Evolutionary conservation across 23 tunicate species (phyloP).

Genomic region (Botrylloides violaceus): DNA sequence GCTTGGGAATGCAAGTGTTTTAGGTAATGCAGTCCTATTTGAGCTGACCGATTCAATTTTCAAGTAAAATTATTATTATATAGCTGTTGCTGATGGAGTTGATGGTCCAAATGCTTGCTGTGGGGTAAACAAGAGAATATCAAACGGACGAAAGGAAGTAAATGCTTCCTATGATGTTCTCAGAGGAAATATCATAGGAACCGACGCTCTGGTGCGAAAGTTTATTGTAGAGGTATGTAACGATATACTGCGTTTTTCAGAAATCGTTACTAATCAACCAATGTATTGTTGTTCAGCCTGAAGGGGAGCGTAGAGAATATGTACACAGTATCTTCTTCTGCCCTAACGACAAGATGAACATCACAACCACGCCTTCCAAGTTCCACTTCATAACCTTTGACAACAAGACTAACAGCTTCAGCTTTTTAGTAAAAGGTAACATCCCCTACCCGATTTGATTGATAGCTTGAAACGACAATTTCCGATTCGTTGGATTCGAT

Average conservation of each 20-base stretch:
- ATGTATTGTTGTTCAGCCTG: constrained; percentile 29
- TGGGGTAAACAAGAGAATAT: background rate
- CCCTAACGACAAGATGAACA: constrained; percentile 87
- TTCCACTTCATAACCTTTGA: constrained; percentile 59
- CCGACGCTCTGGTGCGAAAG: constrained; percentile 30
- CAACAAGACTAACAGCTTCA: constrained; percentile 37
- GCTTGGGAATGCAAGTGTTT: constrained; percentile 45
- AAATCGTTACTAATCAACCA: too few species aligned
- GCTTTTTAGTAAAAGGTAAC: constrained; percentile 63
- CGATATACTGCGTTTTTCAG: too few species aligned
- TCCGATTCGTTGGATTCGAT: background rate
- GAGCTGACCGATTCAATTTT: background rate
- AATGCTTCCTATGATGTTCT: background rate
- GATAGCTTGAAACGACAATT: background rate
- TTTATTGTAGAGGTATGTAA: constrained; percentile 38
- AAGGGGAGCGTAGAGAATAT: constrained; percentile 76
- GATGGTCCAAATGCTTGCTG: constrained; percentile 10
- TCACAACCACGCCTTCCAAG: constrained; percentile 51
- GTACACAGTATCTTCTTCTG: constrained; percentile 90
- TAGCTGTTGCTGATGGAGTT: constrained; percentile 16
- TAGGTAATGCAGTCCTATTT: constrained; percentile 27
- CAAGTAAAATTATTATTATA: background rate
- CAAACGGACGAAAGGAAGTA: background rate
- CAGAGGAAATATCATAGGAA: constrained; percentile 11
- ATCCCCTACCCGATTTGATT: background rate